Evolutionary conservation across 2,797 vertebrate species (phyloP).

Genomic region (Cryptoprocta ferox): DNA sequence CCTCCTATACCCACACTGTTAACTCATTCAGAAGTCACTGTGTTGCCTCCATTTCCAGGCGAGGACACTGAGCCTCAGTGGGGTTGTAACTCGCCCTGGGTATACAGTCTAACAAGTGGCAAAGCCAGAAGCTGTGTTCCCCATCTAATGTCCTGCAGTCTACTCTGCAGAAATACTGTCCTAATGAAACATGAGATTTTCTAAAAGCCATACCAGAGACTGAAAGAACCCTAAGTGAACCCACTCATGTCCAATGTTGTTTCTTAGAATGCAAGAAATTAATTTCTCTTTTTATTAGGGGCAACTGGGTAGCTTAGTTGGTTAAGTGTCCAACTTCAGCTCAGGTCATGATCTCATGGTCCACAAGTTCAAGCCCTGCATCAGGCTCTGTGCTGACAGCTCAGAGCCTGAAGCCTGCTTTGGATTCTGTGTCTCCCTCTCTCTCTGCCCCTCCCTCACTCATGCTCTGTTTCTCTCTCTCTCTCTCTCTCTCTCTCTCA

Average conservation of each 20-base stretch:
- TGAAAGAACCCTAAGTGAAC: not conserved
- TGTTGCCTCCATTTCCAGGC: not conserved
- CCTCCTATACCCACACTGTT: accelerated
- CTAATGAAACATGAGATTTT: not conserved
- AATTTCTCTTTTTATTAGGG: not conserved
- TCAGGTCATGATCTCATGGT: too few species aligned
- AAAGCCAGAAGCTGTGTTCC: not conserved
- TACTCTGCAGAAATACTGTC: not conserved
- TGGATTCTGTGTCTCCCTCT: too few species aligned
- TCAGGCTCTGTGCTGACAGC: too few species aligned
- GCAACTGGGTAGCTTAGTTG: too few species aligned
- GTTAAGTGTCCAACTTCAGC: too few species aligned
- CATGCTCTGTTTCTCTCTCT: too few species aligned
- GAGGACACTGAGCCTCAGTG: not conserved
- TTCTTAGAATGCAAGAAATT: not conserved
- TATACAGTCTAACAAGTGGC: too few species aligned
- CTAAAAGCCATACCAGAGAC: not conserved
- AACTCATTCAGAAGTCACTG: not conserved
- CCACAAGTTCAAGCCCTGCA: too few species aligned
- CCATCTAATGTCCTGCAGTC: too few species aligned
- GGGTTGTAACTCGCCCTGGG: not conserved
- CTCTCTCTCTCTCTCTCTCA: too few species aligned
- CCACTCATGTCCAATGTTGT: not conserved
- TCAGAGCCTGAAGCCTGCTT: too few species aligned
- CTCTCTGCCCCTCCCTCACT: too few species aligned